Evolutionary conservation across 2,888 invertebrate species (phyloP).

Genomic region (Agonopterix arenella): DNA sequence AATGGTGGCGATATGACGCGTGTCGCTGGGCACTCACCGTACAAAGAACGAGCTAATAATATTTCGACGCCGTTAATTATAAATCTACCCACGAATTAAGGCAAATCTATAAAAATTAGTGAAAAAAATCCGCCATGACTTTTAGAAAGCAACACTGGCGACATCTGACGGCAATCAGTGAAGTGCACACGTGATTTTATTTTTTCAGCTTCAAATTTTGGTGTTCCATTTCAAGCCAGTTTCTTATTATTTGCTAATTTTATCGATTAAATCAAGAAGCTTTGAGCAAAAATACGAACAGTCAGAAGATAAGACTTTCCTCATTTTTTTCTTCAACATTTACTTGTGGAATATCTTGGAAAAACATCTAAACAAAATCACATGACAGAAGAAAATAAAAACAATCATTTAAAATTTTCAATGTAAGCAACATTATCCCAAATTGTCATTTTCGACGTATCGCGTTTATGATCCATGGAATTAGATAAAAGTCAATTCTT

Average conservation of each 20-base stretch:
- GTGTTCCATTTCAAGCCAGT: constrained; percentile 58
- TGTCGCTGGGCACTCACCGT: constrained; percentile 51
- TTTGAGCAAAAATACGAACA: too few relatives aligned
- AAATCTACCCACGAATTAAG: constrained; percentile 70
- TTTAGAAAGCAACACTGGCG: constrained; percentile 57
- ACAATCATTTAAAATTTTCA: too few relatives aligned
- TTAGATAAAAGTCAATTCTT: too few relatives aligned
- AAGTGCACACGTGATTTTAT: constrained; percentile 66
- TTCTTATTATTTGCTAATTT: not conserved
- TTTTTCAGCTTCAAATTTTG: constrained; percentile 48
- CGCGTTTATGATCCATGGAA: too few relatives aligned
- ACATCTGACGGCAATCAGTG: constrained; percentile 55
- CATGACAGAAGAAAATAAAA: too few relatives aligned
- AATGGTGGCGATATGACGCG: constrained; percentile 38
- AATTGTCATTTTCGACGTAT: too few relatives aligned
- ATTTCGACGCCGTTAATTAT: constrained; percentile 57
- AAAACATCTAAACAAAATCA: too few relatives aligned
- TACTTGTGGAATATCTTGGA: too few relatives aligned
- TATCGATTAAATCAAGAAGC: too few relatives aligned
- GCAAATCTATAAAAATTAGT: constrained; percentile 62
- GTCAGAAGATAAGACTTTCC: too few relatives aligned
- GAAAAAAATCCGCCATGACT: constrained; percentile 73
- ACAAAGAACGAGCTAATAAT: constrained; percentile 39
- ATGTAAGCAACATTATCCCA: too few relatives aligned
- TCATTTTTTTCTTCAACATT: too few relatives aligned